Conservation (phyloP, 1,140 invertebrate genomes). For the Halyomorpha halys region DNA sequence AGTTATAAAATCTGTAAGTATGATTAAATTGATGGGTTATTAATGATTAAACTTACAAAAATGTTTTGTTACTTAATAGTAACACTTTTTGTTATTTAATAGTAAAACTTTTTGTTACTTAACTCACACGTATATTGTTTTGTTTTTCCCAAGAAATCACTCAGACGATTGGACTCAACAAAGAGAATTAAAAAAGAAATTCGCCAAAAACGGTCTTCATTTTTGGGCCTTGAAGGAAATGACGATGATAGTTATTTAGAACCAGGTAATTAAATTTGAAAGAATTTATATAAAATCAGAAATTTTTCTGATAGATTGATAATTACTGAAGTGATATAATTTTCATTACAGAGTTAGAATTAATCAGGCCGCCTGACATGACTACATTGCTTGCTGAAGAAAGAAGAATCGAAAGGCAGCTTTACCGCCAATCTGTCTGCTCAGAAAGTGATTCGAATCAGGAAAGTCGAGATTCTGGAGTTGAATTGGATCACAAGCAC, state of each 20-base stretch:
- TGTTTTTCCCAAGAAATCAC: constrained; percentile 32
- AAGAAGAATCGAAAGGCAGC: constrained; percentile 57
- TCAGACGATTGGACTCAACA: constrained; percentile 66
- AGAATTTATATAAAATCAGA: background rate
- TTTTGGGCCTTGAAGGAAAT: constrained; percentile 63
- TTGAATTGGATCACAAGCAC: constrained; percentile 52
- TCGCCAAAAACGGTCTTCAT: constrained; percentile 70
- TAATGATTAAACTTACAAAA: background rate
- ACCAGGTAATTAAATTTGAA: constrained; percentile 33
- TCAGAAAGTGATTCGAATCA: constrained; percentile 42
- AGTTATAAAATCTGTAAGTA: constrained; percentile 25
- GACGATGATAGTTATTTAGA: constrained; percentile 56
- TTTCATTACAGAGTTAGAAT: constrained; percentile 26
- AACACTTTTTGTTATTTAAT: too few relatives aligned
- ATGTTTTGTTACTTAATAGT: background rate
- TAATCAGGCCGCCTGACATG: constrained; percentile 61
- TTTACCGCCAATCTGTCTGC: constrained; percentile 45
- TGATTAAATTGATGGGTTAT: background rate
- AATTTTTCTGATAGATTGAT: background rate
- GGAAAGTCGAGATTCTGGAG: constrained; percentile 63
- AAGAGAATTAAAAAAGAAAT: constrained; percentile 78
- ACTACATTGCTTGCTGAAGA: constrained; percentile 66
- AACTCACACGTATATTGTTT: background rate
- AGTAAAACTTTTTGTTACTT: background rate
- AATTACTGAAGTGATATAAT: background rate